Conservation (phyloP, 1,140 invertebrate species). For the Aporrectodea caliginosa region DNA sequence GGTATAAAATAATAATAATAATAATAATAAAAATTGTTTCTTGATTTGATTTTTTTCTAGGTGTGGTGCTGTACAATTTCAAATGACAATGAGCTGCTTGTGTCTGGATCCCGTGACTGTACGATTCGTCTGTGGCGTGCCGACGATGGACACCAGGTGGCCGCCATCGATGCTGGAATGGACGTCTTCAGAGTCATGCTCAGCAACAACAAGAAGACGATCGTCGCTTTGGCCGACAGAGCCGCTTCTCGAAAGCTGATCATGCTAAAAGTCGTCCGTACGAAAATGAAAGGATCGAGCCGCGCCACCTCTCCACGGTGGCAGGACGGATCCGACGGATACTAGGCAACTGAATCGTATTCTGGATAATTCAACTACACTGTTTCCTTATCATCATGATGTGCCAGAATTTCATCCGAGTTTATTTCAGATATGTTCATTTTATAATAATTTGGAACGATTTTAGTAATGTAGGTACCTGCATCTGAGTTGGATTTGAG, state of each 20-base stretch:
- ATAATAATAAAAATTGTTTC: too few relatives aligned
- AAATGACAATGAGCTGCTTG: conserved; percentile 51
- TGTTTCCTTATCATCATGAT: too few relatives aligned
- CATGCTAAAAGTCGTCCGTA: conserved; percentile 54
- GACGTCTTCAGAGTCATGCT: conserved; percentile 53
- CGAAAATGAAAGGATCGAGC: conserved; percentile 43
- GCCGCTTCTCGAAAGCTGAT: conserved; percentile 52
- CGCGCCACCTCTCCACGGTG: conserved; percentile 27
- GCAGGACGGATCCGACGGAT: background rate
- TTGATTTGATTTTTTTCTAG: conserved; percentile 36
- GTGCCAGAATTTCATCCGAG: too few relatives aligned
- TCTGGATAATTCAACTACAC: too few relatives aligned
- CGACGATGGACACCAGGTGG: conserved; percentile 47
- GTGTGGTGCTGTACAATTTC: conserved; percentile 53
- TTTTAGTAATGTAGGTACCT: too few relatives aligned
- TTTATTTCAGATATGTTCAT: too few relatives aligned
- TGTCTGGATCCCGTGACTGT: conserved; percentile 53
- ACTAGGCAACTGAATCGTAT: background rate
- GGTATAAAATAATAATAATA: too few relatives aligned
- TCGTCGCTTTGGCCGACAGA: conserved; percentile 55
- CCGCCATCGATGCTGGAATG: conserved; percentile 50
- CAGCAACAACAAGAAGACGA: conserved; percentile 51
- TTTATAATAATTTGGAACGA: too few relatives aligned
- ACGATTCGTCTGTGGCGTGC: conserved; percentile 54
- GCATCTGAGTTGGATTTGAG: too few relatives aligned